Percentiles rank a stretch among this genome's conserved stretches.
Evolutionary conservation across 1,140 invertebrate species (phyloP).

Genomic region (Agrypnia vestita): DNA sequence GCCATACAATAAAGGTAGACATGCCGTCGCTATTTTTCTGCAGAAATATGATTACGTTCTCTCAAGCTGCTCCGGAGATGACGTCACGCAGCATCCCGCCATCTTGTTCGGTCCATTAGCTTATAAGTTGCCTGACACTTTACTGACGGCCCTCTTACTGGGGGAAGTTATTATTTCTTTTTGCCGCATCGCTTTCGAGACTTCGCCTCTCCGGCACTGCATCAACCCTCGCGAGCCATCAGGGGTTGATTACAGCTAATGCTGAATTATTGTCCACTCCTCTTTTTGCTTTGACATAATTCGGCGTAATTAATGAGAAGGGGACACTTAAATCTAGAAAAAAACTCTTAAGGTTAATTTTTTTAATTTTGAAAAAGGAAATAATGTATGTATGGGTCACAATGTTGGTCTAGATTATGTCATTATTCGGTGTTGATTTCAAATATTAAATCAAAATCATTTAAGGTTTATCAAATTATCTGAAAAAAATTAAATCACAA

Average conservation of each 20-base stretch:
- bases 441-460: too few species aligned
- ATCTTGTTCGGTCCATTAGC: constrained; percentile 29
- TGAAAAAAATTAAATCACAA: too few species aligned
- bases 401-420: too few species aligned
- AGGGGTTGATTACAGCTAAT: neutral
- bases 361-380: too few species aligned
- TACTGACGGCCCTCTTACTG: constrained; percentile 23
- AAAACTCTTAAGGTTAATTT: too few species aligned
- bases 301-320: too few species aligned
- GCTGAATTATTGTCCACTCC: neutral
- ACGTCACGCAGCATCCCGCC: constrained; percentile 6
- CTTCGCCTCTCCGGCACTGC: neutral
- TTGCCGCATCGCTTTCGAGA: neutral
- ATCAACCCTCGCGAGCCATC: neutral
- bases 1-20: too few species aligned
- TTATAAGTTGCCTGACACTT: constrained; percentile 35
- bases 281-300: too few species aligned
- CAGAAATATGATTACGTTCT: constrained; percentile 30
- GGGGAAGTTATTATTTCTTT: constrained; percentile 19
- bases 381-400: too few species aligned
- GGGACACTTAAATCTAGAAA: too few species aligned
- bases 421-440: too few species aligned
- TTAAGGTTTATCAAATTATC: too few species aligned
- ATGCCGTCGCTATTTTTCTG: neutral
- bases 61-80: neutral